Conservation (phyloP, 2,797 vertebrate genomes). For the Telmatherina bonti region DNA sequence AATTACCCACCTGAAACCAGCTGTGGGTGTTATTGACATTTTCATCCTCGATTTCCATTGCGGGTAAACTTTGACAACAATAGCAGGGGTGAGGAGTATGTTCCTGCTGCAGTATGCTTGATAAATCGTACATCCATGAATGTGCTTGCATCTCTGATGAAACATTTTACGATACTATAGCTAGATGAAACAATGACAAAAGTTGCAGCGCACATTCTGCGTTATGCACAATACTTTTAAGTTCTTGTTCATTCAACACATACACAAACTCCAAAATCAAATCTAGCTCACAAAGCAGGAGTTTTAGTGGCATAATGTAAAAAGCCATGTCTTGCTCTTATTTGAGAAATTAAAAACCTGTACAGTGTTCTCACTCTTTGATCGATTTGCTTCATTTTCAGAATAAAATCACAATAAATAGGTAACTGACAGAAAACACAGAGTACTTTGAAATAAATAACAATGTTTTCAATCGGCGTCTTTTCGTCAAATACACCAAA, state of each 20-base stretch:
- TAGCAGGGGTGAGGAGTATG: conserved; percentile 17
- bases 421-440: conserved; percentile 58
- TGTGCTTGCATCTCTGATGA: conserved; percentile 55
- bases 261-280: conserved; percentile 18
- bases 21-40: conserved; percentile 38
- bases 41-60: conserved; percentile 46
- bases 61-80: conserved; percentile 33
- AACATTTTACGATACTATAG: conserved; percentile 31
- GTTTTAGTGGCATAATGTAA: not conserved
- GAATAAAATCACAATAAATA: conserved; percentile 75
- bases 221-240: conserved; percentile 53
- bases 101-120: conserved; percentile 33
- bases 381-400: conserved; percentile 47
- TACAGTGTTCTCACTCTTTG: conserved; percentile 52
- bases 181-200: conserved; percentile 52
- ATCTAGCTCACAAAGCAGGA: conserved; percentile 37
- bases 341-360: conserved; percentile 47
- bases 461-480: conserved; percentile 51
- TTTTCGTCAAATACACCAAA: conserved; percentile 44
- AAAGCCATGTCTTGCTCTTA: conserved; percentile 32
- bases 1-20: conserved; percentile 38
- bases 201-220: conserved; percentile 57
- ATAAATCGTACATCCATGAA: conserved; percentile 44
- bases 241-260: conserved; percentile 39
- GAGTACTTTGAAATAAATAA: conserved; percentile 76